Evolutionary conservation across 2,888 invertebrate genomes (phyloP), one percentile per base, ranked within the genome.

Genomic region (Proisotoma minuta): DNA sequence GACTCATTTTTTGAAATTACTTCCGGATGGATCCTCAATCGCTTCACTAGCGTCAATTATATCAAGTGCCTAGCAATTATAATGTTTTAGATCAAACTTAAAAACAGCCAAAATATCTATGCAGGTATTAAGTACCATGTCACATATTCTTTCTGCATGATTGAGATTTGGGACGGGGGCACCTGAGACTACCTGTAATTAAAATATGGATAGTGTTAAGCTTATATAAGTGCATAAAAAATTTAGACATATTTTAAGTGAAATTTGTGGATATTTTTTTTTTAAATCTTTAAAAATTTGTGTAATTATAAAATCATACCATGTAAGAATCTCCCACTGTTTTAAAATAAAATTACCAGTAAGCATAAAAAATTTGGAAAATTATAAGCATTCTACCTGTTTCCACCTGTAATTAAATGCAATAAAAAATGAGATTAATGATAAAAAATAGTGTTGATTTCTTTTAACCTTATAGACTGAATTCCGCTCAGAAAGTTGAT

Each of bases 401-500:
- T 15, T 34, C 43, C 43, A 15, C 15, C 43, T 5, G 43, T 43
- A 34, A 8, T 34, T 10, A 10, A 10, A 34, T 34, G 34, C 8
- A 15, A 34, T 10, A 34, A 34, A 8, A 34, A 34, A 10, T 10
- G 8, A 34, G 15, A 34, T 34, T 34, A 34, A 34, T 34, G 8
- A 15, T 10, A 10, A 34, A 34, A 34, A 34, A 10, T 34, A 34
- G 34, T 10, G 15, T 34, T 34, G 34, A 10, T 15, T 10, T 10
- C 15, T 34, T n/a, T 43, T 34, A 65, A 95, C 96, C 85, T 98
- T 98, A 77, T 96, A 97, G 3, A 97, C 95, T 48, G 86, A 83
- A 79, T 97, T 95, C 70, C 88, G 82, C 77, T 96, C 96, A 0
- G 96, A 95, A 2, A 97, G 82, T 1, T 87, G 88, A 76, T 98